Conservation (phyloP, 2,113 vertebrate genomes). For the Etia nguti region DNA sequence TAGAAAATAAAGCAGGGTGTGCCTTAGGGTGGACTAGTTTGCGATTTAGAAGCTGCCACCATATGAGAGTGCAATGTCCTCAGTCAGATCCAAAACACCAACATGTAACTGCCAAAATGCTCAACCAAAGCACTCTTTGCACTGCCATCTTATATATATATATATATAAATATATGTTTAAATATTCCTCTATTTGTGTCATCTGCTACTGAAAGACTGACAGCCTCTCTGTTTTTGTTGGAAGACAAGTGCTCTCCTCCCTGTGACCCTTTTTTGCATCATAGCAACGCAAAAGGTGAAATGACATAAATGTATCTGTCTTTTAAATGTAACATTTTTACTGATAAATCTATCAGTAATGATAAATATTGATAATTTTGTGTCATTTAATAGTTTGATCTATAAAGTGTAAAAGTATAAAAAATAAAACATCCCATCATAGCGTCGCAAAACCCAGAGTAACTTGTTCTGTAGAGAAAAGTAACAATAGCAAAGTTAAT, state of each 20-base stretch:
- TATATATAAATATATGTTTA: not conserved
- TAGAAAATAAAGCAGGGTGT: not conserved
- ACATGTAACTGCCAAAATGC: not conserved
- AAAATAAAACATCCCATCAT: not conserved
- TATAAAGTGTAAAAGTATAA: not conserved
- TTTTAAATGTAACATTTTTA: not conserved
- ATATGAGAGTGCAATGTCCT: not conserved
- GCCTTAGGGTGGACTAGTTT: not conserved
- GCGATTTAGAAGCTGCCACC: not conserved
- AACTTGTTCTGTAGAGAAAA: not conserved
- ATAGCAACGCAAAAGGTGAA: not conserved
- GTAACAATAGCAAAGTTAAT: not conserved
- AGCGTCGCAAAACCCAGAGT: not conserved
- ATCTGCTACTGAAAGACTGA: not conserved
- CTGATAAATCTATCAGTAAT: not conserved
- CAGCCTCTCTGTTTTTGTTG: not conserved
- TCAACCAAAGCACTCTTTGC: not conserved
- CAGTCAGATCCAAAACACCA: not conserved
- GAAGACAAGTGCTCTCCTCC: not conserved
- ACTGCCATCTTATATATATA: not conserved
- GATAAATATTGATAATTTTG: not conserved
- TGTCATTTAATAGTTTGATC: not conserved
- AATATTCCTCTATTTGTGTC: not conserved
- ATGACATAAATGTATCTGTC: not conserved
- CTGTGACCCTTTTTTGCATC: not conserved